Evolutionary conservation across 2,797 vertebrate genomes (phyloP).

Genomic region (Spizella passerina): DNA sequence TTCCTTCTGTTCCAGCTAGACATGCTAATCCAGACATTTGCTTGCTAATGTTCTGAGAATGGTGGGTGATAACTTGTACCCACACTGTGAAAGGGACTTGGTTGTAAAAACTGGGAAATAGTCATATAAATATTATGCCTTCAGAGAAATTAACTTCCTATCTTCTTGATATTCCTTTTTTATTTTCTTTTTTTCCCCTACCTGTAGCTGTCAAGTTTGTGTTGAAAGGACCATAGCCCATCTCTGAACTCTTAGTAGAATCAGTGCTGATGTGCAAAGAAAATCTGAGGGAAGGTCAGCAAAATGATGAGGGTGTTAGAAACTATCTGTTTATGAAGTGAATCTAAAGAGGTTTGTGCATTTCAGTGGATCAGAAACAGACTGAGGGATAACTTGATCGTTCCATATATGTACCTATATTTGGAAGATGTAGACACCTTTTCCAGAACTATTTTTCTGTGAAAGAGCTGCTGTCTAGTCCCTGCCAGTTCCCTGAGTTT

Average conservation of each 20-base stretch:
- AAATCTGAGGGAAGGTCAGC: background rate
- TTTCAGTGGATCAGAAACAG: background rate
- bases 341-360: background rate
- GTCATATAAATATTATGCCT: background rate
- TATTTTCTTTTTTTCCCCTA: accelerated
- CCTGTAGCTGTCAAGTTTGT: background rate
- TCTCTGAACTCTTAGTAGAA: background rate
- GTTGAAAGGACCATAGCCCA: background rate
- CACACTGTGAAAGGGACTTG: background rate
- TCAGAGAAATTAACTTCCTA: background rate
- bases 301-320: background rate
- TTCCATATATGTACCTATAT: background rate
- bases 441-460: background rate
- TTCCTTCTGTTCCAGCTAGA: background rate
- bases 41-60: background rate
- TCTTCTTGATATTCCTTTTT: background rate
- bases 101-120: background rate
- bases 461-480: background rate
- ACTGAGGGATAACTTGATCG: background rate
- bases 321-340: background rate
- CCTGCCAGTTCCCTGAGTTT: background rate
- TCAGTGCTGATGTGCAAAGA: background rate
- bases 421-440: background rate
- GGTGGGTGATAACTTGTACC: background rate
- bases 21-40: background rate